These are phyloP conservation scores for Leuciscus idus DNA, from an alignment of 2,113 vertebrate species.

Conservation along the genomic window DNA sequence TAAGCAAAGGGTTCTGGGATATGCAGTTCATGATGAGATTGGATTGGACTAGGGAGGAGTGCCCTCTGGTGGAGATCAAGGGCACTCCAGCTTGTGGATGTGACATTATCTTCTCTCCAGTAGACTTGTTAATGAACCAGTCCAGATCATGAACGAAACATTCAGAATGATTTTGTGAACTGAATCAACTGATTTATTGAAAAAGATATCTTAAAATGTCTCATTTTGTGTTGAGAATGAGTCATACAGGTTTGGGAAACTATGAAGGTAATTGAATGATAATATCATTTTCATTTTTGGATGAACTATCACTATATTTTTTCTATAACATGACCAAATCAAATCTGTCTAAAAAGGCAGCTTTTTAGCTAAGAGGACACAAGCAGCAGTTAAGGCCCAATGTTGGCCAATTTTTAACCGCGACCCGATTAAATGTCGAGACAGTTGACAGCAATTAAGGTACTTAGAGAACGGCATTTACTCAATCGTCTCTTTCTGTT, in stretches of 20 bases:
- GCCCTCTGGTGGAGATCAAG: no score
- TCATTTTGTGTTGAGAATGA: neutral
- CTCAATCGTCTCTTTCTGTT: constrained; percentile 47
- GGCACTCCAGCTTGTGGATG: no score
- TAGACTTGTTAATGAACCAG: neutral
- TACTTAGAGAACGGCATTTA: constrained; percentile 49
- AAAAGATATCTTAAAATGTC: neutral
- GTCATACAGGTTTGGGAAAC: neutral
- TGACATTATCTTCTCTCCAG: neutral
- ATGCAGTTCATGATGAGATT: no score
- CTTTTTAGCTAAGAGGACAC: neutral
- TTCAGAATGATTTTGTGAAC: neutral
- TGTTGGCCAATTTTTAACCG: constrained; percentile 33
- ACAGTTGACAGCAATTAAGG: constrained; percentile 58
- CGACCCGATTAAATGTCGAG: constrained; percentile 42
- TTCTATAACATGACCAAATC: neutral
- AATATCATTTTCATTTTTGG: neutral
- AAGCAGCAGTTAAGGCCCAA: constrained; percentile 40
- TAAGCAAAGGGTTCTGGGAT: no score
- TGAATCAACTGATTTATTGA: neutral
- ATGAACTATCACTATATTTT: neutral
- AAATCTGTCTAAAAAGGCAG: constrained; percentile 4
- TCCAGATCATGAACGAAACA: neutral
- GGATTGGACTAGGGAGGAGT: no score
- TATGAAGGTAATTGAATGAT: neutral